Evolutionary conservation across 35 echinoderm and acorn worm genomes (phyloP), one percentile per base, ranked within the genome.

Genomic region (Eucidaris tribuloides): DNA sequence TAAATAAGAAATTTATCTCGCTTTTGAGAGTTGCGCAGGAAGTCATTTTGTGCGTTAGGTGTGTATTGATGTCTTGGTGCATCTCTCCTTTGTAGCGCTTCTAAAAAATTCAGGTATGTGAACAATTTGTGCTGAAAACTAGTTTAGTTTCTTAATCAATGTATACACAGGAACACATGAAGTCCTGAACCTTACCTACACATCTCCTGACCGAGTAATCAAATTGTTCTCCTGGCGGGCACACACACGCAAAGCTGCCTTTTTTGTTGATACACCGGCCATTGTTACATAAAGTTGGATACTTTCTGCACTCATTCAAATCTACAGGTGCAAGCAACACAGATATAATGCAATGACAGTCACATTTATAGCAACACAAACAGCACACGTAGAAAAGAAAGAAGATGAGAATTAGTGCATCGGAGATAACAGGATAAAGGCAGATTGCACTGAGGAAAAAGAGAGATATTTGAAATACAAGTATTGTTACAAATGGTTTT

Each of bases 191-290:
- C 86, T 77, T 84, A 91, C 89, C 89, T 65, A 80, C 77, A 91
- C 89, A 91, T 13, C 40, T 40, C 19, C 35, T 50, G 62, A 42
- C 60, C 37, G 23, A 59, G 30, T 79, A 45, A 42, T 45, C 86
- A 42, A 81, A 85, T 11, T 71, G 62, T 27, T 80, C 61, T 14
- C 89, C 89, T n/a, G 56, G 56, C 35, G 76, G 30, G 45, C 89
- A 91, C 17, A 48, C 15, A 52, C 89, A 91, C 31, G 24, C 71
- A 46, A 78, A 88, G 45, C 44, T 81, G 42, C 91, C 91, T 15
- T 83, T 33, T 79, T 32, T 65, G 43, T 93, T 93, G 28, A 54
- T n/a, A 84, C 91, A 93, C 14, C 22, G 28, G 45, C 91, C 91
- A 79, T 83, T 88, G 6, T 31, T 59, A 84, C 91, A 93, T 18